These are phyloP conservation scores for Manis pentadactyla DNA, from an alignment of 2,797 vertebrate genomes.

Conservation along the genomic window DNA sequence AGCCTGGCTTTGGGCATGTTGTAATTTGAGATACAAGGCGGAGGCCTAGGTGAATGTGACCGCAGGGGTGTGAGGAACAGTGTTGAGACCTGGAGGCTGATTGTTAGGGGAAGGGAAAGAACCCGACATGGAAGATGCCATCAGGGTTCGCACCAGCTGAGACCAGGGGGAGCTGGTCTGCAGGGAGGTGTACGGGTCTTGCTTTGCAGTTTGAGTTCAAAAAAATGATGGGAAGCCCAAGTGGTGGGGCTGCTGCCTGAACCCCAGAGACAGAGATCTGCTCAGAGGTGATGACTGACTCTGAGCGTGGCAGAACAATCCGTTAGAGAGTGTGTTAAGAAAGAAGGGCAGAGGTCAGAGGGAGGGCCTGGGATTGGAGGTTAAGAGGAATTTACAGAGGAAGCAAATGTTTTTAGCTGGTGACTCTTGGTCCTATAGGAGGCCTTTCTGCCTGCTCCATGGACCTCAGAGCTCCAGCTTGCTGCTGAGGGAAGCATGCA, in stretches of 20 bases:
- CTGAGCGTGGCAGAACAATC: not conserved
- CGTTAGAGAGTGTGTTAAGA: not conserved
- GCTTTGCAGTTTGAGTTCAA: not conserved
- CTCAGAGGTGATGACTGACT: not conserved
- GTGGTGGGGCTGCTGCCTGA: not conserved
- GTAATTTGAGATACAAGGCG: not conserved
- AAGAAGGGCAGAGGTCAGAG: not conserved
- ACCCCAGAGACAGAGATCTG: not conserved
- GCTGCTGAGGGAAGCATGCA: not conserved
- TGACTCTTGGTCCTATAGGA: not conserved
- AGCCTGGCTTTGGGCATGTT: no score
- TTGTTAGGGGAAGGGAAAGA: not conserved
- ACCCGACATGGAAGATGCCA: not conserved
- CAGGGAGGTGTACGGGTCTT: not conserved
- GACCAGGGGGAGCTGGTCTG: not conserved
- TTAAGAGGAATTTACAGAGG: not conserved
- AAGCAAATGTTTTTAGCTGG: not conserved
- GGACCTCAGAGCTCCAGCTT: accelerated
- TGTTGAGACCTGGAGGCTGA: not conserved
- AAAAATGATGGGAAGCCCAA: not conserved
- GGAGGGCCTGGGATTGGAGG: not conserved
- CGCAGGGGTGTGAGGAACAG: not conserved
- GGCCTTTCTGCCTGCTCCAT: not conserved
- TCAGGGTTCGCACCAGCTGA: not conserved
- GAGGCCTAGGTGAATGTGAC: not conserved